phyloP scores from a whole-genome alignment of 2,888 invertebrate genomes.

The Ceramica pisi region DNA sequence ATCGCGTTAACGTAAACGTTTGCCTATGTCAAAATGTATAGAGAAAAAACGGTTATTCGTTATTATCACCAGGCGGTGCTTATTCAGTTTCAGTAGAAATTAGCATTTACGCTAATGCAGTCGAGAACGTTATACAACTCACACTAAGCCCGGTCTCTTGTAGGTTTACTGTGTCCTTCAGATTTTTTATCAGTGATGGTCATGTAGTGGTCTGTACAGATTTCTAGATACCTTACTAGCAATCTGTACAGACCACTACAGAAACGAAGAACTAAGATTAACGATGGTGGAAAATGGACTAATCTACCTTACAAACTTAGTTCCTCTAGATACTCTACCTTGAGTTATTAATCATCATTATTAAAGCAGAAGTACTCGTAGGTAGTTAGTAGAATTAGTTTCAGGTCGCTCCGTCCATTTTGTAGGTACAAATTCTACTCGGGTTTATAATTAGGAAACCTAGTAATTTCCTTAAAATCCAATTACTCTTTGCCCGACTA shows the following conservation, averaged over 20 bases:
- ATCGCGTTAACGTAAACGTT: no score
- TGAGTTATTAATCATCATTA: conserved; percentile 1
- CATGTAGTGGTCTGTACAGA: no score
- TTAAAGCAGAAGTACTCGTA: conserved; percentile 3
- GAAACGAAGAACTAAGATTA: background rate
- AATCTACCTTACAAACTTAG: background rate
- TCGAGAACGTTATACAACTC: no score
- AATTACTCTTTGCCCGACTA: conserved; percentile 23
- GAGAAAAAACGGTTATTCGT: no score
- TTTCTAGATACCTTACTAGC: no score
- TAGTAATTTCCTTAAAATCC: conserved; percentile 27
- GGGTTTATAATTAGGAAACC: conserved; percentile 9
- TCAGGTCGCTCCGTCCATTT: background rate
- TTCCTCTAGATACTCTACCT: background rate
- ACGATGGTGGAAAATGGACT: background rate
- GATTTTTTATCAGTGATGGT: no score
- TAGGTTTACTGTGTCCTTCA: background rate
- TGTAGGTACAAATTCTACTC: conserved; percentile 11
- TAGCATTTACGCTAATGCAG: no score
- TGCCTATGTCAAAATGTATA: no score
- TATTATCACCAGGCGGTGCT: no score
- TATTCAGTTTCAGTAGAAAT: no score
- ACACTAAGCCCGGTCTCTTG: background rate
- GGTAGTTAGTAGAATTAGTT: conserved; percentile 12
- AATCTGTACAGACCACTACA: no score